phyloP scores from a whole-genome alignment of 2,113 vertebrate genomes.

The Peromyscus maniculatus region DNA sequence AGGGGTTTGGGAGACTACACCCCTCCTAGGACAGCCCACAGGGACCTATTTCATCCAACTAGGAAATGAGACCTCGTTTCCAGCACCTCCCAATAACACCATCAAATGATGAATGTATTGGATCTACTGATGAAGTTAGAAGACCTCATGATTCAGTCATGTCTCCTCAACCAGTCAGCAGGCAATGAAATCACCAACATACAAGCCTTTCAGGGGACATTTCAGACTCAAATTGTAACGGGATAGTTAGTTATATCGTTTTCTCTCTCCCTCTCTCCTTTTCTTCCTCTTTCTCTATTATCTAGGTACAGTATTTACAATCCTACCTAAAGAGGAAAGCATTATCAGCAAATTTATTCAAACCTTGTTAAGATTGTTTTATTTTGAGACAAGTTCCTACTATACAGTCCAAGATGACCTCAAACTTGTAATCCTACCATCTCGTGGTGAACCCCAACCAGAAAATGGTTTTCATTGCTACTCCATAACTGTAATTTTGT shows the following conservation, averaged over 20 bases:
- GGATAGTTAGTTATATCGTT: background rate
- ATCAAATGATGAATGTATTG: background rate
- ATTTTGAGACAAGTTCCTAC: too few relatives aligned
- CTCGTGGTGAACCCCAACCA: background rate
- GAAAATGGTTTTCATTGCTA: background rate
- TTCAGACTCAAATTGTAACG: background rate
- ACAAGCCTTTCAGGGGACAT: background rate
- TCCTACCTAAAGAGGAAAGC: too few relatives aligned
- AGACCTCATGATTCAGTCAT: background rate
- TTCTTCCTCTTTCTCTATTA: too few relatives aligned
- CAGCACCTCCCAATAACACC: too few relatives aligned
- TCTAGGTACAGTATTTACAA: too few relatives aligned
- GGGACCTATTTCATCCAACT: background rate
- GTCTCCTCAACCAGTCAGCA: background rate
- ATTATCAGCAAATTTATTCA: too few relatives aligned
- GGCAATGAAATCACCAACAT: background rate
- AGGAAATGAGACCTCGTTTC: background rate
- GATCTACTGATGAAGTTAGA: background rate
- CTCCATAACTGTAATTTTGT: background rate
- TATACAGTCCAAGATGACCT: too few relatives aligned
- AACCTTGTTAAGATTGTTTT: too few relatives aligned
- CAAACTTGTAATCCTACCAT: too few relatives aligned
- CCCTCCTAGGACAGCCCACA: background rate
- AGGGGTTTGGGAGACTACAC: accelerated
- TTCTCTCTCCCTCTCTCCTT: background rate